A percentile compares a stretch with the other conserved stretches of the same genome.
These are phyloP conservation scores for Montifringilla adamsi DNA, from an alignment of 2,113 vertebrate genomes.

Conservation along the genomic window DNA sequence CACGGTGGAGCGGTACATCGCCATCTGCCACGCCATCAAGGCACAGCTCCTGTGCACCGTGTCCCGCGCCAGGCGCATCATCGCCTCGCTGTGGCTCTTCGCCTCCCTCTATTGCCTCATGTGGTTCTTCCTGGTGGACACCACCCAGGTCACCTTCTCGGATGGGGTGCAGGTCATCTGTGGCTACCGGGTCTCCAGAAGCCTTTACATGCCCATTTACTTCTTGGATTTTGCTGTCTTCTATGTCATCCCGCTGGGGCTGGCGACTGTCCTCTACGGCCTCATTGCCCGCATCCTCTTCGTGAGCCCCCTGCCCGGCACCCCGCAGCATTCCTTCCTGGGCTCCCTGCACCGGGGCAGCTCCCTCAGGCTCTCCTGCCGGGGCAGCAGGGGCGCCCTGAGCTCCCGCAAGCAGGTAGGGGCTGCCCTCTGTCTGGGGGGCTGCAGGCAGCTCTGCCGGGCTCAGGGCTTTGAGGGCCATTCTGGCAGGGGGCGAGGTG, in stretches of 20 bases:
- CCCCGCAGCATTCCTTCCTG: slow-evolving; percentile 29
- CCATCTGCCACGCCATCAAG: slow-evolving; percentile 83
- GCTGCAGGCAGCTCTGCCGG: neutral
- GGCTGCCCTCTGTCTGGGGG: fast-evolving
- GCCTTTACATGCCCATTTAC: slow-evolving; percentile 85
- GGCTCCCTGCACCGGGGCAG: slow-evolving; percentile 71
- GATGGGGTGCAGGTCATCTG: slow-evolving; percentile 80
- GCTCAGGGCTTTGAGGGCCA: neutral
- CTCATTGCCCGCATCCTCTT: slow-evolving; percentile 83
- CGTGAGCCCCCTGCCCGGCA: slow-evolving; percentile 70
- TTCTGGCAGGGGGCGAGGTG: neutral
- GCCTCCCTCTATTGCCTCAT: slow-evolving; percentile 82
- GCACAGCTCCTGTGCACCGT: slow-evolving; percentile 84
- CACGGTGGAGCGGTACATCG: slow-evolving; percentile 84
- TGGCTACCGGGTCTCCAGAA: slow-evolving; percentile 81
- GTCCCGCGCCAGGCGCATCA: slow-evolving; percentile 82
- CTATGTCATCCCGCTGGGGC: slow-evolving; percentile 75
- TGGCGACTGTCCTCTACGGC: slow-evolving; percentile 79
- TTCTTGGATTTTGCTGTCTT: slow-evolving; percentile 86
- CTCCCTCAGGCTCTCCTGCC: slow-evolving; percentile 54
- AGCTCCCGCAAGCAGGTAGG: slow-evolving; percentile 82
- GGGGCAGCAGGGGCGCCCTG: slow-evolving; percentile 64
- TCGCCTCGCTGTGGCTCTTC: slow-evolving; percentile 81
- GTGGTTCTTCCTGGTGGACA: slow-evolving; percentile 90
- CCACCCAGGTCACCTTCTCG: slow-evolving; percentile 71